phyloP scores from a whole-genome alignment of 2,113 vertebrate species.

The Dicentrarchus labrax region DNA sequence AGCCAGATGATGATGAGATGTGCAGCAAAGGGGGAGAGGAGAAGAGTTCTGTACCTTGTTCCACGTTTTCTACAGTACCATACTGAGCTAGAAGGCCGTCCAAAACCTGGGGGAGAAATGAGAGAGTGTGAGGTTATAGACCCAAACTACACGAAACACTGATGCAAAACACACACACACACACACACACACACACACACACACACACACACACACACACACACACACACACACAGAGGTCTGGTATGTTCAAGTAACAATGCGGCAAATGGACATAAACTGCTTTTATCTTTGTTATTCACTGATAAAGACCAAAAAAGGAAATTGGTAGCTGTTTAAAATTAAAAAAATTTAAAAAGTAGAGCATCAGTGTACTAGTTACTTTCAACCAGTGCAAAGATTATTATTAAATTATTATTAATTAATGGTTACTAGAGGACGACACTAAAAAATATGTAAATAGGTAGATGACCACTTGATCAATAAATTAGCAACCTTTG shows the following conservation, averaged over 20 bases:
- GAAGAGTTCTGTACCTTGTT: slow-evolving; percentile 88
- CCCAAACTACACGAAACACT: neutral
- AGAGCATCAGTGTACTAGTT: neutral
- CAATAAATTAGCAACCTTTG: too few species aligned
- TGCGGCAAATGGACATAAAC: neutral
- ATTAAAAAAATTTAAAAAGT: too few species aligned
- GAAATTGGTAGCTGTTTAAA: too few species aligned
- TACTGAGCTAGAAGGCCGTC: slow-evolving; percentile 93
- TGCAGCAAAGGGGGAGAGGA: neutral
- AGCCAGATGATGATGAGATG: slow-evolving; percentile 36
- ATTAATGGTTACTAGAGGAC: neutral
- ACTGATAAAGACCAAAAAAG: too few species aligned
- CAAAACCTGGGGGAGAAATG: slow-evolving; percentile 86
- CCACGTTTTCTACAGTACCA: slow-evolving; percentile 94
- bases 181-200: neutral
- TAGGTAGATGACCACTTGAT: too few species aligned
- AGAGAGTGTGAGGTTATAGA: slow-evolving; percentile 22
- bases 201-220: neutral
- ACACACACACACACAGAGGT: neutral
- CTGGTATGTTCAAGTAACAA: neutral
- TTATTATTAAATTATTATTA: neutral
- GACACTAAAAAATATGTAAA: neutral
- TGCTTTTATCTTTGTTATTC: too few species aligned
- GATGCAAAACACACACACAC: neutral
- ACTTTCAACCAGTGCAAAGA: neutral